These are phyloP conservation scores for Cardiocondyla obscurior DNA, from an alignment of 1,140 invertebrate species.

Conservation along the genomic window DNA sequence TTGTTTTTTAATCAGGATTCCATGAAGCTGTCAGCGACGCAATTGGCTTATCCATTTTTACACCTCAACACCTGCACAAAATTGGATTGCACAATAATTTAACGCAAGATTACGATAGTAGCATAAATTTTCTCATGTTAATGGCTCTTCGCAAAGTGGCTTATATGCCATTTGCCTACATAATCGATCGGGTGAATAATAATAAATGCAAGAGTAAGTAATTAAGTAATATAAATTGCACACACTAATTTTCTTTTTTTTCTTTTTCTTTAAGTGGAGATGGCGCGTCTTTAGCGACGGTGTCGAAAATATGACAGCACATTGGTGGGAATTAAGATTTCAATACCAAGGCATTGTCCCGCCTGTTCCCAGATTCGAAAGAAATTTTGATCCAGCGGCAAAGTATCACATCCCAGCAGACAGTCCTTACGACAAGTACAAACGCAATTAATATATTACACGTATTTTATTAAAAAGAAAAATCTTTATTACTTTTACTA, in stretches of 20 bases:
- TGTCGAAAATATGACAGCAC: slow-evolving; percentile 89
- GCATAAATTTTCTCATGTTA: slow-evolving; percentile 92
- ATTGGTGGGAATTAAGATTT: slow-evolving; percentile 92
- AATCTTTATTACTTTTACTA: not conserved
- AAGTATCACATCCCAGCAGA: slow-evolving; percentile 93
- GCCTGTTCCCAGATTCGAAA: slow-evolving; percentile 87
- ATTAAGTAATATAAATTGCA: not conserved
- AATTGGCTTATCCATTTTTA: slow-evolving; percentile 90
- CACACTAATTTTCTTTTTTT: slow-evolving; percentile 21
- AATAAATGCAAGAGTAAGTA: not conserved
- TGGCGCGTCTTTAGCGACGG: slow-evolving; percentile 91
- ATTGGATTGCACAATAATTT: slow-evolving; percentile 89
- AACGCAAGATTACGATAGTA: slow-evolving; percentile 88
- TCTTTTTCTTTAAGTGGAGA: slow-evolving; percentile 88
- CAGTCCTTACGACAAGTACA: slow-evolving; percentile 84
- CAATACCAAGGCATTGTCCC: slow-evolving; percentile 90
- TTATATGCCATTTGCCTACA: slow-evolving; percentile 91
- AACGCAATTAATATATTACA: slow-evolving; percentile 6
- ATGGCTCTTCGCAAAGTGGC: slow-evolving; percentile 93
- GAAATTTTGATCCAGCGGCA: slow-evolving; percentile 91
- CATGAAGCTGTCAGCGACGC: slow-evolving; percentile 95
- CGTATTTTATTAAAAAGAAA: not conserved
- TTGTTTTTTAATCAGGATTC: slow-evolving; percentile 86
- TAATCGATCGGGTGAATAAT: slow-evolving; percentile 88
- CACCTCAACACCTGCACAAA: slow-evolving; percentile 89